Evolutionary conservation across 2,888 invertebrate species (phyloP), one percentile per base, ranked within the genome.

Genomic region (Mechanitis messenoides): DNA sequence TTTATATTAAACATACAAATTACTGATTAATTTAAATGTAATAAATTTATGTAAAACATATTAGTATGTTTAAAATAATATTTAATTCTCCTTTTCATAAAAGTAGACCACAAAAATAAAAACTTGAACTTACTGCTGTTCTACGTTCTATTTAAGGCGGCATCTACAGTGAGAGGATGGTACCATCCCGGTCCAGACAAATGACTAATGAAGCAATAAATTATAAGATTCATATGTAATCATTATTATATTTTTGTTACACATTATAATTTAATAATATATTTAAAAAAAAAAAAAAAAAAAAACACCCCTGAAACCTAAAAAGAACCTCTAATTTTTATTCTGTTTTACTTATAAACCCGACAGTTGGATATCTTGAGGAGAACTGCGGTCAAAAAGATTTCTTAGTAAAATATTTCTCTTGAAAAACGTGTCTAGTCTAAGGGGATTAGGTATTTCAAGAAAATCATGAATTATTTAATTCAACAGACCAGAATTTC

Each of bases 271-370:
- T 42, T 9, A 9, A 6, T 9, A 9, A 42, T 42, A 7, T 42
- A 42, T 42, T 42, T 42, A 7, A 42, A 42, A 9, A 42, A 42
- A 7, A 53, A 53, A 59, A 55, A 59, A 35, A 33, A 46, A 45
- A 42, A 53, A 59, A 55, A 59, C 20, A 59, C 55, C 55, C 20
- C 42, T 45, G 47, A 56, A 56, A 58, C 57, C 42, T 35, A 35
- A 42, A 47, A 50, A 59, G 55, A 54, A 59, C 33, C 57, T 64
- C 57, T 59, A 58, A 60, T 58, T 47, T 64, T 66, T 62, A 65
- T 68, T 66, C 55, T 67, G 68, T 61, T 64, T 56, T 67, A 56
- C 65, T 64, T 64, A 68, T 69, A 70, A 69, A 70, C 56, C 67
- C 63, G 56, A 60, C 62, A 68, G 9, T 70, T 65, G 68, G 64